Percentiles rank a stretch among this genome's conserved stretches.
These are phyloP conservation scores for Cephus pygmeus DNA, from an alignment of 2,888 invertebrate species.

Conservation along the genomic window DNA sequence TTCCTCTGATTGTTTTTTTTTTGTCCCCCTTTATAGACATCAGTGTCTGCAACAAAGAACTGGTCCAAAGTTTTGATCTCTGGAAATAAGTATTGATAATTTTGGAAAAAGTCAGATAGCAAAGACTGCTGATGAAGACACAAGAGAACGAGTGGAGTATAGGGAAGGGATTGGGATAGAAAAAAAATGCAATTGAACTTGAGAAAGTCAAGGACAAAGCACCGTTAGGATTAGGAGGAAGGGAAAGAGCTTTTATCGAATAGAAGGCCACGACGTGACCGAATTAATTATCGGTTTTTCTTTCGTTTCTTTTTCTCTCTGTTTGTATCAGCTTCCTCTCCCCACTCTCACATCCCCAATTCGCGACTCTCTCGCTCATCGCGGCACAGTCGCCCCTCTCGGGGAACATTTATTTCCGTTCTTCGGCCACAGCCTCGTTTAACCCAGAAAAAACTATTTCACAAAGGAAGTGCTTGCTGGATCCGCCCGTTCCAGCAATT, in stretches of 20 bases:
- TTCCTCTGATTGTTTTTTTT: too few relatives aligned
- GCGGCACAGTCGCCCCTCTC: background rate
- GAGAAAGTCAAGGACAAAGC: background rate
- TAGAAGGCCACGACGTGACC: slow-evolving; percentile 27
- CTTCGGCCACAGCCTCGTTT: slow-evolving; percentile 22
- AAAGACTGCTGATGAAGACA: too few relatives aligned
- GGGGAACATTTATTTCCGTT: background rate
- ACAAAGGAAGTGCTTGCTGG: slow-evolving; percentile 18
- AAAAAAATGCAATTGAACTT: background rate
- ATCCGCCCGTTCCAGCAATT: background rate
- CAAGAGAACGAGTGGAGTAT: slow-evolving; percentile 12
- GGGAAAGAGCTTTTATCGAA: slow-evolving; percentile 11
- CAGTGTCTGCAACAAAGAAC: background rate
- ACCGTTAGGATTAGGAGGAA: background rate
- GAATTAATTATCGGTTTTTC: slow-evolving; percentile 45
- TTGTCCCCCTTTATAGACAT: too few relatives aligned
- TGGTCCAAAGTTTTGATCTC: background rate
- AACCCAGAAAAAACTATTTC: slow-evolving; percentile 32
- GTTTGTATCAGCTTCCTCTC: slow-evolving; percentile 13
- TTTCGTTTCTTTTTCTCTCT: slow-evolving; percentile 12
- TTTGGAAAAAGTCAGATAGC: background rate
- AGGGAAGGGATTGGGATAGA: slow-evolving; percentile 2
- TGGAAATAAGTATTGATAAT: background rate
- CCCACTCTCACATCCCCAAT: slow-evolving; percentile 16
- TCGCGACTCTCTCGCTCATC: slow-evolving; percentile 13